Percentiles rank a stretch among this genome's conserved stretches.
Evolutionary conservation across 2,888 invertebrate genomes (phyloP).

Genomic region (Orthosia gracilis): DNA sequence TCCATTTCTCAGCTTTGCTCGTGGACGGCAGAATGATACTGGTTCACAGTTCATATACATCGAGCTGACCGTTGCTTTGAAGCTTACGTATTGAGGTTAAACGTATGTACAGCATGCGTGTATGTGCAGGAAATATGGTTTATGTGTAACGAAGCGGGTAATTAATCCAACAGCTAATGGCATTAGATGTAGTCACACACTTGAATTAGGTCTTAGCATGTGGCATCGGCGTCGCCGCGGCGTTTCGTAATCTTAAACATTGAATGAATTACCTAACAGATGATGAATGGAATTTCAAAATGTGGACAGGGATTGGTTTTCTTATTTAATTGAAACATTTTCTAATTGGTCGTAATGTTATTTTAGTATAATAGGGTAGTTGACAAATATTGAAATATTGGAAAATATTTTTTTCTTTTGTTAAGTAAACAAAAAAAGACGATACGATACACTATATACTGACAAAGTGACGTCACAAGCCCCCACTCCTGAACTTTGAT

Average conservation of each 20-base stretch:
- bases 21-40: slow-evolving; percentile 84
- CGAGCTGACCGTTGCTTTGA: slow-evolving; percentile 85
- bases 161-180: slow-evolving; percentile 84
- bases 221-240: slow-evolving; percentile 46
- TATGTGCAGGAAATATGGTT: slow-evolving; percentile 83
- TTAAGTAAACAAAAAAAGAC: too few relatives aligned
- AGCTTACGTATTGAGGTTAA: slow-evolving; percentile 86
- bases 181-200: slow-evolving; percentile 74
- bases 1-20: slow-evolving; percentile 84
- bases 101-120: slow-evolving; percentile 74
- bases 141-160: slow-evolving; percentile 84
- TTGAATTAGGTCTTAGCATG: slow-evolving; percentile 70
- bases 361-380: neutral
- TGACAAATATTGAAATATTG: too few relatives aligned
- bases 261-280: slow-evolving; percentile 58
- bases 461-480: too few relatives aligned
- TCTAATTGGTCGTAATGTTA: neutral
- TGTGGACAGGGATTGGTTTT: slow-evolving; percentile 3
- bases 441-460: too few relatives aligned
- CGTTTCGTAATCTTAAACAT: slow-evolving; percentile 68
- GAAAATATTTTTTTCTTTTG: too few relatives aligned
- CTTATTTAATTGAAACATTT: slow-evolving; percentile 5
- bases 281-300: slow-evolving; percentile 56
- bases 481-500: too few relatives aligned
- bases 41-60: slow-evolving; percentile 87